These are phyloP conservation scores for Drosophila guanche DNA, from an alignment of 1,140 invertebrate genomes.

Conservation along the genomic window DNA sequence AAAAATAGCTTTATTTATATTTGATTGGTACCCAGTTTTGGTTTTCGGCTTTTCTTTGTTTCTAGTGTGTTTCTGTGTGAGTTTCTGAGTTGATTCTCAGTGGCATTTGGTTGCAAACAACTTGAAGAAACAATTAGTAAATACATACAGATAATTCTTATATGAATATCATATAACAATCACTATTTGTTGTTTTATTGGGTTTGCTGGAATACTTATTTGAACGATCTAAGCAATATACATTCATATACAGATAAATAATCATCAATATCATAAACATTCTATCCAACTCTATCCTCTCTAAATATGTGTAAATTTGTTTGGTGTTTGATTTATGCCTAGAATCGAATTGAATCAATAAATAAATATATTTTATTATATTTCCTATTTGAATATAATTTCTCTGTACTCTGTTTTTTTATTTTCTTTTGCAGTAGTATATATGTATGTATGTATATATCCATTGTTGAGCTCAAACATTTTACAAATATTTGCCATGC, in stretches of 20 bases:
- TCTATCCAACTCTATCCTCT: constrained; percentile 38
- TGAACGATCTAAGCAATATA: constrained; percentile 62
- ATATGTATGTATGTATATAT: constrained; percentile 12
- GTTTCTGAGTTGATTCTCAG: constrained; percentile 50
- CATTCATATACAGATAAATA: constrained; percentile 51
- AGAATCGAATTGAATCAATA: constrained; percentile 58
- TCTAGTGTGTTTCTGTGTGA: constrained; percentile 42
- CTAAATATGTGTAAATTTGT: constrained; percentile 59
- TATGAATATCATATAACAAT: constrained; percentile 82
- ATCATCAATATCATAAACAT: constrained; percentile 61
- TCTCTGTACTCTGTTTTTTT: constrained; percentile 2
- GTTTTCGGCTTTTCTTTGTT: constrained; percentile 29
- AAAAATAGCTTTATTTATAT: constrained; percentile 81
- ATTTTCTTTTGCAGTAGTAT: too few relatives aligned
- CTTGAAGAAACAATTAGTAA: constrained; percentile 78
- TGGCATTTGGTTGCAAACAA: constrained; percentile 71
- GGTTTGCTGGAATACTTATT: constrained; percentile 46
- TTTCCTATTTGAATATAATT: constrained; percentile 14
- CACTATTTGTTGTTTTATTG: constrained; percentile 35
- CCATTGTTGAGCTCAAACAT: constrained; percentile 18
- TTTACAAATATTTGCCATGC: constrained; percentile 20
- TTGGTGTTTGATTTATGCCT: constrained; percentile 75
- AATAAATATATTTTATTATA: constrained; percentile 46
- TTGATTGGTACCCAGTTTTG: constrained; percentile 79
- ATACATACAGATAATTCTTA: constrained; percentile 62